phyloP scores from a whole-genome alignment of 2,888 invertebrate genomes.

The Dilophus febrilis region DNA sequence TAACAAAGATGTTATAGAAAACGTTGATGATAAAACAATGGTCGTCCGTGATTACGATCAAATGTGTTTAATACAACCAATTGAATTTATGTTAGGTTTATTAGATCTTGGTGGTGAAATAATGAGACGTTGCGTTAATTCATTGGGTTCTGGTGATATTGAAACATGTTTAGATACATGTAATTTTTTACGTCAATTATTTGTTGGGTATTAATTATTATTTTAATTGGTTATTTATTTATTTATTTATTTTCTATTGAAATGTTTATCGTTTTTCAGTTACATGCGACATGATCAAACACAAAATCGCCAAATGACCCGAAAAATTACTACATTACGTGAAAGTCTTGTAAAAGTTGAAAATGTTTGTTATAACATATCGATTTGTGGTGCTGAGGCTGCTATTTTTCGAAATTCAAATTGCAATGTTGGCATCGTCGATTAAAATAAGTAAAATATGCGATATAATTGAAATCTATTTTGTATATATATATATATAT shows the following conservation, averaged over 20 bases:
- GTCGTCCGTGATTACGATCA: background rate
- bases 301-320: slow-evolving; percentile 43
- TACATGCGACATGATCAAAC: slow-evolving; percentile 32
- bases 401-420: too few species aligned
- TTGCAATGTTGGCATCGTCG: too few species aligned
- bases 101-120: slow-evolving; percentile 80
- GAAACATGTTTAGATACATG: slow-evolving; percentile 54
- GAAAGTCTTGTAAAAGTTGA: slow-evolving; percentile 72
- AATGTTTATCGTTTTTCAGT: slow-evolving; percentile 20
- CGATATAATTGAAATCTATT: too few species aligned
- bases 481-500: too few species aligned
- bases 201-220: slow-evolving; percentile 19
- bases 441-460: too few species aligned
- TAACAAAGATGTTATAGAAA: background rate
- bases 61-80: slow-evolving; percentile 28
- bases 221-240: background rate
- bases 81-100: slow-evolving; percentile 55
- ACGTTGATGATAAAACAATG: background rate
- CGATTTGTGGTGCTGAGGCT: slow-evolving; percentile 64
- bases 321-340: slow-evolving; percentile 52
- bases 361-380: slow-evolving; percentile 61
- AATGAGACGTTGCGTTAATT: slow-evolving; percentile 77
- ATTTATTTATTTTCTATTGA: slow-evolving; percentile 3
- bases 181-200: slow-evolving; percentile 42
- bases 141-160: slow-evolving; percentile 57